Evolutionary conservation across 2,888 invertebrate genomes (phyloP).

Genomic region (Coleophora deauratella): DNA sequence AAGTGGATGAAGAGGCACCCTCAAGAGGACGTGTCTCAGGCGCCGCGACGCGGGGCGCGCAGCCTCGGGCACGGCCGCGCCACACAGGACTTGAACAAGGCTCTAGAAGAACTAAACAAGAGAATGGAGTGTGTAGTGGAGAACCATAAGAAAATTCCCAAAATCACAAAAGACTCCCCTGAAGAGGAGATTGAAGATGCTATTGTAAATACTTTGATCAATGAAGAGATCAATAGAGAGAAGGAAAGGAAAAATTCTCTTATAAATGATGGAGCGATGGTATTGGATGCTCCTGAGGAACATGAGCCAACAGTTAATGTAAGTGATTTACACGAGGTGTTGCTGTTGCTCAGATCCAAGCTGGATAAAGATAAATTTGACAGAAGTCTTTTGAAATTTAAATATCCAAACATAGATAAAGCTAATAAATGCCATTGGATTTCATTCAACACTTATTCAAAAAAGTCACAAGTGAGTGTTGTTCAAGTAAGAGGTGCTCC

Average conservation of each 20-base stretch:
- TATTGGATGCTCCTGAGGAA: slow-evolving; percentile 9
- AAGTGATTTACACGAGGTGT: slow-evolving; percentile 35
- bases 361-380: slow-evolving; percentile 30
- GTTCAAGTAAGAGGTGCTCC: slow-evolving; percentile 21
- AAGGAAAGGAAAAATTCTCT: slow-evolving; percentile 14
- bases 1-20: slow-evolving; percentile 50
- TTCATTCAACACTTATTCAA: slow-evolving; percentile 47
- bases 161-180: slow-evolving; percentile 3
- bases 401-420: slow-evolving; percentile 30
- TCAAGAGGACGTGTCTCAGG: slow-evolving; percentile 20
- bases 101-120: slow-evolving; percentile 29
- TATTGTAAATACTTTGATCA: slow-evolving; percentile 30
- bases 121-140: slow-evolving; percentile 20
- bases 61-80: slow-evolving; percentile 18
- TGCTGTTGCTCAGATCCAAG: slow-evolving; percentile 39
- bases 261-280: slow-evolving; percentile 9
- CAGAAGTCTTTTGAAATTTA: slow-evolving; percentile 22
- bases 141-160: slow-evolving; percentile 5
- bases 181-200: slow-evolving; percentile 5
- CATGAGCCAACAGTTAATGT: slow-evolving; percentile 22
- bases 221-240: slow-evolving; percentile 29
- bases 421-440: slow-evolving; percentile 17
- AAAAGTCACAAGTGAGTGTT: slow-evolving; percentile 21
- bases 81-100: slow-evolving; percentile 21
- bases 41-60: slow-evolving; percentile 27